Conservation (phyloP, 2,888 invertebrate species). For the Dorcus hopei region DNA sequence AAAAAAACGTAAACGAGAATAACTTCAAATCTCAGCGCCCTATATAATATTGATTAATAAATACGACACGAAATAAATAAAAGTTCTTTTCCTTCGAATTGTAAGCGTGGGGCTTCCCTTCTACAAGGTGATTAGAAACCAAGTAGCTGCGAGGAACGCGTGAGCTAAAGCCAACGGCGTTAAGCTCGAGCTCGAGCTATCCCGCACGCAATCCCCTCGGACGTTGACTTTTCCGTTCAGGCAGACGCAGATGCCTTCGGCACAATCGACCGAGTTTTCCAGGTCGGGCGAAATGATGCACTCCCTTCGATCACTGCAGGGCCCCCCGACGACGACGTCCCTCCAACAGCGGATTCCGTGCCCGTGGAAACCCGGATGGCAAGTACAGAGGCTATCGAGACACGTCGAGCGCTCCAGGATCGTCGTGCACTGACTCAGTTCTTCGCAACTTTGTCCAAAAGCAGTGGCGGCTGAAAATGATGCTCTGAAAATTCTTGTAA, state of each 20-base stretch:
- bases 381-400: slow-evolving; percentile 34
- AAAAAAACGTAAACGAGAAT: no score
- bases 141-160: no score
- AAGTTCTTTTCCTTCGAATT: no score
- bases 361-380: slow-evolving; percentile 34
- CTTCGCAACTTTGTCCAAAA: slow-evolving; percentile 39
- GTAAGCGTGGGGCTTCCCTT: no score
- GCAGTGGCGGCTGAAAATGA: slow-evolving; percentile 35
- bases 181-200: no score
- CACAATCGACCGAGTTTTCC: slow-evolving; percentile 33
- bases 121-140: no score
- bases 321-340: slow-evolving; percentile 30
- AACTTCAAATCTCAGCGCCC: no score
- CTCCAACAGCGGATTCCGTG: slow-evolving; percentile 34
- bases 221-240: slow-evolving; percentile 23
- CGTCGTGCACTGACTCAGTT: slow-evolving; percentile 41
- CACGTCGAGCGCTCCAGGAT: slow-evolving; percentile 36
- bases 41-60: no score
- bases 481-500: not conserved
- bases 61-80: no score
- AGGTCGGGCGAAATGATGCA: slow-evolving; percentile 34
- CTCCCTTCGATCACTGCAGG: slow-evolving; percentile 36
- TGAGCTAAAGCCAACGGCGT: no score
- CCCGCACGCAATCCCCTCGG: no score
- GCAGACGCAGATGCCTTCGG: slow-evolving; percentile 38